A percentile compares a stretch with the other conserved stretches of the same genome.
Conservation (phyloP, 2,888 invertebrate species). For the Drosophila pseudotakahashii region DNA sequence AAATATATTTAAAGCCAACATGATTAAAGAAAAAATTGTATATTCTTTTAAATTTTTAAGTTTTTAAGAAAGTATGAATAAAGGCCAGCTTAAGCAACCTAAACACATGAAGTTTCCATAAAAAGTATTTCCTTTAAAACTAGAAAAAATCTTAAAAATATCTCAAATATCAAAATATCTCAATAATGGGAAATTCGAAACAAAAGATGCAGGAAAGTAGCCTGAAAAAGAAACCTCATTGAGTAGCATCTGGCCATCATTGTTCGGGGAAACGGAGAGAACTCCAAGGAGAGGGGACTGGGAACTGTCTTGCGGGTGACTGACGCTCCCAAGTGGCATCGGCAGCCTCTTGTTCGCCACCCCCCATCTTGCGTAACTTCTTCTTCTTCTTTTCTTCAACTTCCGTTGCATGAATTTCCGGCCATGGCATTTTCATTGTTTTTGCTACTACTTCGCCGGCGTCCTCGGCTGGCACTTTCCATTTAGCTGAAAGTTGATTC, state of each 20-base stretch:
- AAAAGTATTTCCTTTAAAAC: background rate
- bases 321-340: slow-evolving; percentile 65
- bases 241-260: slow-evolving; percentile 39
- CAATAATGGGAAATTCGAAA: slow-evolving; percentile 7
- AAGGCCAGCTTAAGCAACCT: too few species aligned
- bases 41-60: too few species aligned
- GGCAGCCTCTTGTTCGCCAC: slow-evolving; percentile 20
- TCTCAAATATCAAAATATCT: too few species aligned
- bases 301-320: slow-evolving; percentile 57
- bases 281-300: slow-evolving; percentile 2
- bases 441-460: slow-evolving; percentile 28
- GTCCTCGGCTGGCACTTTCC: slow-evolving; percentile 62
- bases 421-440: slow-evolving; percentile 67
- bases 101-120: too few species aligned
- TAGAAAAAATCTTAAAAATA: slow-evolving; percentile 14
- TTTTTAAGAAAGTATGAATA: too few species aligned
- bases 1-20: too few species aligned
- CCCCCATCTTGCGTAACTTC: slow-evolving; percentile 26
- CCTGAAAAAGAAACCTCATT: slow-evolving; percentile 21
- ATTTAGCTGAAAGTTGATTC: slow-evolving; percentile 77
- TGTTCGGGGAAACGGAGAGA: slow-evolving; percentile 14
- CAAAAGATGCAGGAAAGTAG: background rate
- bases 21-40: too few species aligned
- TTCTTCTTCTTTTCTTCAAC: slow-evolving; percentile 35
- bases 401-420: slow-evolving; percentile 66